Percentiles rank a stretch among this genome's conserved stretches.
Evolutionary conservation across 1,140 invertebrate genomes (phyloP).

Genomic region (Arctopsyche grandis): DNA sequence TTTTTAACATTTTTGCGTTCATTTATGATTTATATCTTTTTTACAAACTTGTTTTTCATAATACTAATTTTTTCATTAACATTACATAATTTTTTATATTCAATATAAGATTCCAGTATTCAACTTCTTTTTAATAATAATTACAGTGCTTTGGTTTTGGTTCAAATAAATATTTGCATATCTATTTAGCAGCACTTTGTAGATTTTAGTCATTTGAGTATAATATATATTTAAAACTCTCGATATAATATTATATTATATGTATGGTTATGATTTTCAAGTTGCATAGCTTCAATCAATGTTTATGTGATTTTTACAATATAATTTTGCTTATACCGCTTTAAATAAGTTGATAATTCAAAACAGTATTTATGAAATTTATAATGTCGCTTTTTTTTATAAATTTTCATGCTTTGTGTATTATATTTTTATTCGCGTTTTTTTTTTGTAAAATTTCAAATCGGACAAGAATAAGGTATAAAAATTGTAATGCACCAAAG

Average conservation of each 20-base stretch:
- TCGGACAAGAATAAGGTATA: not conserved
- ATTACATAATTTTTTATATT: not conserved
- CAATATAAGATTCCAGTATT: no score
- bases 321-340: conserved; percentile 25
- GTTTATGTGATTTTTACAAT: conserved; percentile 11
- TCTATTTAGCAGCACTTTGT: not conserved
- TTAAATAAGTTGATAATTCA: not conserved
- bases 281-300: conserved; percentile 46
- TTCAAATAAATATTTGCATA: not conserved
- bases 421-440: no score
- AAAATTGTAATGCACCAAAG: not conserved
- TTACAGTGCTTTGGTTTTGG: no score
- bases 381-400: not conserved
- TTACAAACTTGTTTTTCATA: no score
- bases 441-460: no score
- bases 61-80: not conserved
- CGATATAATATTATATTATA: not conserved
- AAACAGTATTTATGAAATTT: no score
- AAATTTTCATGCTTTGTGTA: not conserved
- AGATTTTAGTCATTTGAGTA: not conserved
- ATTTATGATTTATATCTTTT: no score
- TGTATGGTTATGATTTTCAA: conserved; percentile 31
- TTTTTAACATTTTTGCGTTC: no score
- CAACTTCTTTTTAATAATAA: no score
- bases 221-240: not conserved